phyloP scores from a whole-genome alignment of 2,797 vertebrate species.

The Sarcoramphus papa region DNA sequence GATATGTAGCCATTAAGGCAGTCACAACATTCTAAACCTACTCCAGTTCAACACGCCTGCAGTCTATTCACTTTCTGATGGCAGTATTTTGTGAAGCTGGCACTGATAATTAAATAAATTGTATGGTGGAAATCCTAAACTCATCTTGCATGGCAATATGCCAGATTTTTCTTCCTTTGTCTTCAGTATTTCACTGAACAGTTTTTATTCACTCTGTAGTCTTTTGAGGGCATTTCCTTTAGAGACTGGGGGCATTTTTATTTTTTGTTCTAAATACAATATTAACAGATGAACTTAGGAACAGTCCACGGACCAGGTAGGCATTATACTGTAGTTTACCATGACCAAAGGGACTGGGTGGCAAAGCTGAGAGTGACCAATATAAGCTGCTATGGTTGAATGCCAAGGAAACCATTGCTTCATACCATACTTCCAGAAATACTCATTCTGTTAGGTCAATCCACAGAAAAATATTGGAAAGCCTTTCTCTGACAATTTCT shows the following conservation, averaged over 20 bases:
- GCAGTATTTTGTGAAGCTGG: constrained; percentile 28
- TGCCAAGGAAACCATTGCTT: background rate
- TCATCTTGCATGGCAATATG: background rate
- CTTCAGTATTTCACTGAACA: background rate
- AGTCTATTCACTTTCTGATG: constrained; percentile 25
- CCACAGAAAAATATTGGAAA: background rate
- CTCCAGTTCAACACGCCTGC: constrained; percentile 1
- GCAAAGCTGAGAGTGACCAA: background rate
- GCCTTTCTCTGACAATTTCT: background rate
- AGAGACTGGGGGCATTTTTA: background rate
- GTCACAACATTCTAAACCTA: constrained; percentile 66
- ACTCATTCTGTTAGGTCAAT: background rate
- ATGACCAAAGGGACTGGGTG: background rate
- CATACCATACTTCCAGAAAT: background rate
- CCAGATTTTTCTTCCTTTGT: constrained; percentile 4
- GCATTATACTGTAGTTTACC: background rate
- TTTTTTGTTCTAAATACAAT: background rate
- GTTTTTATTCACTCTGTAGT: background rate
- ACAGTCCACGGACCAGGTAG: background rate
- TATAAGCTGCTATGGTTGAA: background rate
- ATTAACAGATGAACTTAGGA: background rate
- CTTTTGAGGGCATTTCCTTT: background rate
- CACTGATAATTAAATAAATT: constrained; percentile 59
- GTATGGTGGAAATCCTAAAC: constrained; percentile 32
- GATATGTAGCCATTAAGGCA: constrained; percentile 57